These are phyloP conservation scores for Ptychodera flava DNA, from an alignment of 35 echinoderm and acorn worm genomes.

Conservation along the genomic window DNA sequence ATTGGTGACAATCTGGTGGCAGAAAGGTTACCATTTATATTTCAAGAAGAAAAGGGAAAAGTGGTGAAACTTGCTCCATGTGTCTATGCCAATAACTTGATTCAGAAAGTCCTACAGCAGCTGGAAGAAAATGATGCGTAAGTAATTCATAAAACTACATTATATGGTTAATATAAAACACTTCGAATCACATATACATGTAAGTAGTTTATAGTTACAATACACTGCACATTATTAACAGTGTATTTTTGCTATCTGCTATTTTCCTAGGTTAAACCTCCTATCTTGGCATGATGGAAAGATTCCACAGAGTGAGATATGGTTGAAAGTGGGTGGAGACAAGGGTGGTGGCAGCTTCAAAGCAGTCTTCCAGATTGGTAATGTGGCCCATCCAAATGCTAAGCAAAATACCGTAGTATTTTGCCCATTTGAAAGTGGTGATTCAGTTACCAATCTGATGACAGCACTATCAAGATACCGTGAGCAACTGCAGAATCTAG, in stretches of 20 bases:
- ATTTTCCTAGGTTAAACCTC: neutral
- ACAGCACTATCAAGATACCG: constrained; percentile 8
- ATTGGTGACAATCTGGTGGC: neutral
- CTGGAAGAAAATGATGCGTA: neutral
- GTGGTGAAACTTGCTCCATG: neutral
- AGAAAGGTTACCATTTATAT: neutral
- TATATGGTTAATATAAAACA: too few relatives aligned
- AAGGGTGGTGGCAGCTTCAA: constrained; percentile 53
- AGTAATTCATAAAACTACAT: neutral
- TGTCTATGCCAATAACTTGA: neutral
- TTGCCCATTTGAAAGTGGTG: constrained; percentile 20
- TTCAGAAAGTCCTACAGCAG: neutral
- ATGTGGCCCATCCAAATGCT: constrained; percentile 29
- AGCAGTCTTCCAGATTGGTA: constrained; percentile 30
- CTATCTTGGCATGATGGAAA: neutral
- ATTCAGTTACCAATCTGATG: constrained; percentile 23
- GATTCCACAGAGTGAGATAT: constrained; percentile 30
- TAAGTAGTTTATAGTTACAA: neutral
- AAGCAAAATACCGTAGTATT: constrained; percentile 12
- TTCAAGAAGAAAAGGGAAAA: constrained; percentile 1
- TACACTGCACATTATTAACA: too few relatives aligned
- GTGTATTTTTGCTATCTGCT: too few relatives aligned
- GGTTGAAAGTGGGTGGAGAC: constrained; percentile 44
- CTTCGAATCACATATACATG: neutral
- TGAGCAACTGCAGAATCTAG: constrained; percentile 28